Base-by-base conservation (phyloP, 2,797 vertebrate species). In the Hybognathus amarus region DNA sequence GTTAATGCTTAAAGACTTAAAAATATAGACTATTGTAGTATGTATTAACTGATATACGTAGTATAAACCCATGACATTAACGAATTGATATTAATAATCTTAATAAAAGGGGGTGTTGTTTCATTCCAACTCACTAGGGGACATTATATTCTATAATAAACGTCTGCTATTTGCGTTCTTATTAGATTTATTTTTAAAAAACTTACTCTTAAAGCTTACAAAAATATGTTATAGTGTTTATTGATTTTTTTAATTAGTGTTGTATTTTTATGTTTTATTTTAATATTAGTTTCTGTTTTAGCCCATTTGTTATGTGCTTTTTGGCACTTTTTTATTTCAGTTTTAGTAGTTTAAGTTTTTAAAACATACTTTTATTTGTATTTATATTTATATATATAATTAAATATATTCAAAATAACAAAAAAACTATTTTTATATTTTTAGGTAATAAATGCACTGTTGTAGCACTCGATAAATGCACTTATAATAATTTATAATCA, bases 81-180 rank as follows among this genome's bases (percentile, higher is more conserved):
- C 17, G 18, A 42, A 66, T 1, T 20, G 6, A 18, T 8, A 75
- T 56, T 80, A 75, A 56, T 30, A 18, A 9, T 10, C 3, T 7
- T 15, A 33, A 2, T 36, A 54, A 22, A 47, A 2, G 17, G 2
- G 7, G 24, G 45, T 20, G 77, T 73, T 1, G 22, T 79, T 79
- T 52, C 20, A 30, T 22, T 30, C 36, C 50, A 22, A 20, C 7
- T 52, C 50, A 69, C 33, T 54, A 77, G 74, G 66, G 42, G 74
- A 27, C n/a, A 38, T 64, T n/a, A 52, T 24, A 50, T 54, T 82
- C 67, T 61, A 82, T 17, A 82, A 74, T 82, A 78, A 50, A 82
- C 38, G 79, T 61, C 8, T 0, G 12, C 1, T 4, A 15, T 4
- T 3, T n/a, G n/a, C 2, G 20, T 4, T 13, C 9, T 2, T 15